Percentiles rank a stretch among this genome's conserved stretches.
These are phyloP conservation scores for Amphipoea lucens DNA, from an alignment of 2,888 invertebrate genomes.

Conservation along the genomic window DNA sequence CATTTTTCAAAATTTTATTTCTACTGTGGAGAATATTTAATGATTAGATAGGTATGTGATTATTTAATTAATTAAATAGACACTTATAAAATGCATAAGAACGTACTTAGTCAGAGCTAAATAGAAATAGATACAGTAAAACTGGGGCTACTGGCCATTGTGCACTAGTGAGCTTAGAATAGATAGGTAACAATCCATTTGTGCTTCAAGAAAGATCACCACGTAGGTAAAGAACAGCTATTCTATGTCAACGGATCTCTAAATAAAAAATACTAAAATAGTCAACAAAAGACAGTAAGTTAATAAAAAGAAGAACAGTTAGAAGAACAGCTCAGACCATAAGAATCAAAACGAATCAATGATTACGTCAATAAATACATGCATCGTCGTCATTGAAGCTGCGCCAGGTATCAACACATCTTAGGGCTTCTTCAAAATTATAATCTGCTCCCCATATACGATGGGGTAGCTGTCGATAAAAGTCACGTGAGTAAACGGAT, in stretches of 20 bases:
- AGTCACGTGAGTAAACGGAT: not conserved
- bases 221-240: too few species aligned
- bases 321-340: not conserved
- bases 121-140: too few species aligned
- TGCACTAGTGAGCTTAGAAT: not conserved
- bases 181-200: not conserved
- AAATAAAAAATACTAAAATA: not conserved
- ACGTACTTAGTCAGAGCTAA: too few species aligned
- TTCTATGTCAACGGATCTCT: too few species aligned
- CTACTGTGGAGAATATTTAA: not conserved
- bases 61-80: conserved; percentile 8
- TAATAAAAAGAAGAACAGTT: not conserved
- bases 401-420: too few species aligned
- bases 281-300: not conserved
- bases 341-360: not conserved
- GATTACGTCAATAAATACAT: not conserved
- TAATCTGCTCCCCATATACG: not conserved
- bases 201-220: too few species aligned
- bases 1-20: conserved; percentile 16
- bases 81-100: not conserved
- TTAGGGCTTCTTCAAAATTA: not conserved
- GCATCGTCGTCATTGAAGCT: not conserved
- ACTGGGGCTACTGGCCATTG: not conserved
- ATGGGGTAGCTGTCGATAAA: not conserved
- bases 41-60: not conserved